phyloP scores from a whole-genome alignment of 2,113 vertebrate genomes.

The Poeciliopsis occidentalis region DNA sequence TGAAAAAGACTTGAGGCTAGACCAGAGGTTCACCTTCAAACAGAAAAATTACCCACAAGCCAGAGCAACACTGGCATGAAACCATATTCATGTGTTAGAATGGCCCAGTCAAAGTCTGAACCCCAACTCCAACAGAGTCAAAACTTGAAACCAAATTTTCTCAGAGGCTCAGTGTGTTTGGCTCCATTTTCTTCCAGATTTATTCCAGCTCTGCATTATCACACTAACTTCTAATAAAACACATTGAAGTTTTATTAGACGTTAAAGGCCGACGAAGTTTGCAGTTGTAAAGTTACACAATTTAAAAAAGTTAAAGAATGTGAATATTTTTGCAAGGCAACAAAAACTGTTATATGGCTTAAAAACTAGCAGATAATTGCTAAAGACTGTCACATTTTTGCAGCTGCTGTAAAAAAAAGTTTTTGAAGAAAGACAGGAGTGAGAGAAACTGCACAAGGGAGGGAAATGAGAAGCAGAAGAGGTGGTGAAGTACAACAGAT shows the following conservation, averaged over 20 bases:
- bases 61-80: neutral
- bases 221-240: neutral
- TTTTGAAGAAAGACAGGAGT: constrained; percentile 30
- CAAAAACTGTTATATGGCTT: neutral
- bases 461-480: constrained; percentile 46
- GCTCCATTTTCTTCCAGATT: neutral
- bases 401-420: constrained; percentile 22
- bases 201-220: neutral
- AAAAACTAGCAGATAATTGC: neutral
- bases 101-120: neutral
- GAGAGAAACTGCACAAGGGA: constrained; percentile 41
- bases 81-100: neutral
- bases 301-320: neutral
- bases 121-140: neutral
- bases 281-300: neutral
- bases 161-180: neutral
- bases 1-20: neutral
- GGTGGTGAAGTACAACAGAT: constrained; percentile 73
- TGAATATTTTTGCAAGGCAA: neutral
- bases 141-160: neutral
- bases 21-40: too few relatives aligned
- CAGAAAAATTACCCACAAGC: too few relatives aligned
- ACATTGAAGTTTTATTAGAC: neutral
- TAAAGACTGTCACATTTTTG: constrained; percentile 15
- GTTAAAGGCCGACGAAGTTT: too few relatives aligned